Evolutionary conservation across 2,113 vertebrate species (phyloP).

Genomic region (Lycaon pictus): DNA sequence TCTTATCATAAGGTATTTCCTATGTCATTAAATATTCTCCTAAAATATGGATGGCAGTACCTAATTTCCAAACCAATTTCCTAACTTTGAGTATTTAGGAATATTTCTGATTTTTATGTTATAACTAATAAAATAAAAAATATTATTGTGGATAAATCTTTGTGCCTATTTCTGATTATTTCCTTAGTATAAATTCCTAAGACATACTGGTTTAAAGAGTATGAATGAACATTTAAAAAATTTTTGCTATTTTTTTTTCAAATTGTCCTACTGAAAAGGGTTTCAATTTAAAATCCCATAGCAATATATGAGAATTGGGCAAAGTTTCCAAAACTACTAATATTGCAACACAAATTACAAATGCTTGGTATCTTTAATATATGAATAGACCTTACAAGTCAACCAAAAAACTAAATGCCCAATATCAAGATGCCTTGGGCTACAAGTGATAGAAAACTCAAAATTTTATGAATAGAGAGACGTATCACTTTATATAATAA

Average conservation of each 20-base stretch:
- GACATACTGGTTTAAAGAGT: neutral
- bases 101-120: slow-evolving; percentile 36
- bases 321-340: slow-evolving; percentile 42
- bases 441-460: slow-evolving; percentile 34
- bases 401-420: neutral
- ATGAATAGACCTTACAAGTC: neutral
- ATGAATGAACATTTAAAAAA: neutral
- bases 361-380: neutral
- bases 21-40: neutral
- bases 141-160: slow-evolving; percentile 5
- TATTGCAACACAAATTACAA: neutral
- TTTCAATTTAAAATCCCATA: neutral
- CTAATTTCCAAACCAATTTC: neutral
- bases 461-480: slow-evolving; percentile 12
- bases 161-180: slow-evolving; percentile 45
- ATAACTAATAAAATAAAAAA: neutral
- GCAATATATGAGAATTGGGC: neutral
- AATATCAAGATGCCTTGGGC: slow-evolving; percentile 12
- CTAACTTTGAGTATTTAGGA: slow-evolving; percentile 30
- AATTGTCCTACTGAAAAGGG: neutral
- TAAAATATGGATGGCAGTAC: neutral
- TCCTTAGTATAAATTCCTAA: slow-evolving; percentile 50
- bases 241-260: slow-evolving; percentile 2
- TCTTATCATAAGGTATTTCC: slow-evolving; percentile 26
- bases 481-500: neutral